phyloP scores from a whole-genome alignment of 2,113 vertebrate species.

The Elanoides forficatus region DNA sequence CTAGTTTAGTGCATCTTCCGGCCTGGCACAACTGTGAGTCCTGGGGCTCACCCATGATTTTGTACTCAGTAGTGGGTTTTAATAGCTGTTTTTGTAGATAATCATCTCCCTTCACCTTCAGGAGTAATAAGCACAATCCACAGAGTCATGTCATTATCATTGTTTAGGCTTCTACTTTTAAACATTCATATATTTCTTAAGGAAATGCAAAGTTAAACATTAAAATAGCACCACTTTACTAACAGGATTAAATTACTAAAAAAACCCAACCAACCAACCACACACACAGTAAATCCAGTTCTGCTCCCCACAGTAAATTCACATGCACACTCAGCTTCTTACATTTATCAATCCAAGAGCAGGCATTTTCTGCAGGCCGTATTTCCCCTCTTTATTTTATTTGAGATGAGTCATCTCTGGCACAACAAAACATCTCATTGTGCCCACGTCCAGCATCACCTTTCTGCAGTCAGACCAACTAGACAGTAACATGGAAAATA shows the following conservation, averaged over 20 bases:
- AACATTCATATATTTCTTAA: not conserved
- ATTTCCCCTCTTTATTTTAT: not conserved
- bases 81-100: not conserved
- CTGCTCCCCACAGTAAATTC: not conserved
- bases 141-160: not conserved
- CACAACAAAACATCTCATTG: not conserved
- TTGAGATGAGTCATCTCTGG: not conserved
- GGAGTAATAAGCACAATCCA: not conserved
- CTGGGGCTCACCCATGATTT: not conserved
- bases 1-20: not conserved
- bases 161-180: not conserved
- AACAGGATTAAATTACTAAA: not conserved
- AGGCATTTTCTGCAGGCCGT: not conserved
- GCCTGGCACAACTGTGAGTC: not conserved
- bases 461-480: not conserved
- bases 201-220: not conserved
- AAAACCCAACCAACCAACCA: too few relatives aligned
- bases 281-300: not conserved
- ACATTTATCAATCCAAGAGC: rapidly evolving
- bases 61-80: not conserved
- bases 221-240: not conserved
- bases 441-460: not conserved
- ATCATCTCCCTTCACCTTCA: not conserved
- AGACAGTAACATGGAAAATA: not conserved
- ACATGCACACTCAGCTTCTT: not conserved